These are phyloP conservation scores for Epinotia nisella DNA, from an alignment of 2,888 invertebrate genomes.

Conservation along the genomic window DNA sequence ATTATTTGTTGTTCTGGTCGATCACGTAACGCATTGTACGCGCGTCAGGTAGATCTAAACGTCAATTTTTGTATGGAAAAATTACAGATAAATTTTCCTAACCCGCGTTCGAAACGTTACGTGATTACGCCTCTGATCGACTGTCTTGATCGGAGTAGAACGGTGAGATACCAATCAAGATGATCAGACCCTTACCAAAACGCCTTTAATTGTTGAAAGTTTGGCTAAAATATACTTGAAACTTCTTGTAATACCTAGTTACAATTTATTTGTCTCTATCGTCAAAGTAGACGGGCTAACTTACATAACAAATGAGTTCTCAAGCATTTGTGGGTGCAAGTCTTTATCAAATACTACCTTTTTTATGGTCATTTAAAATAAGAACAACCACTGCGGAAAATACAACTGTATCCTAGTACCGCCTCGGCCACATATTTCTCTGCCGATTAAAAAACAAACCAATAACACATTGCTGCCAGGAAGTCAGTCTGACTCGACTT, in stretches of 20 bases:
- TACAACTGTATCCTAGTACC: not conserved
- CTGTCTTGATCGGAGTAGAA: conserved; percentile 11
- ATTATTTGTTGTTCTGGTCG: not conserved
- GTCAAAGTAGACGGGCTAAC: not conserved
- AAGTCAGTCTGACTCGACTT: not conserved
- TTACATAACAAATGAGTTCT: too few species aligned
- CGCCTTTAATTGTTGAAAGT: conserved; percentile 2
- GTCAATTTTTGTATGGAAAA: too few species aligned
- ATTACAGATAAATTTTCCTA: too few species aligned
- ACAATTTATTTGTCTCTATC: not conserved
- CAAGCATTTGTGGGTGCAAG: too few species aligned
- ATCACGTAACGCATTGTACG: too few species aligned
- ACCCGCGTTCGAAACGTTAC: too few species aligned
- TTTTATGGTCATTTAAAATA: too few species aligned
- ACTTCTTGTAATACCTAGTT: not conserved
- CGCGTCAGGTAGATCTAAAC: too few species aligned
- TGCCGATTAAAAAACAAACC: conserved; percentile 23
- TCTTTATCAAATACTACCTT: too few species aligned
- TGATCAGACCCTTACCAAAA: conserved; percentile 25
- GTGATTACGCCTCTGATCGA: too few species aligned
- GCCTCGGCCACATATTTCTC: not conserved
- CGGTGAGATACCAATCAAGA: conserved; percentile 16
- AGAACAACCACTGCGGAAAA: too few species aligned
- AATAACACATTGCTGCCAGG: conserved; percentile 13
- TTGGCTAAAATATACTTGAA: not conserved